Conservation (phyloP, 1,140 invertebrate species). For the Drosophila quadrilineata region DNA sequence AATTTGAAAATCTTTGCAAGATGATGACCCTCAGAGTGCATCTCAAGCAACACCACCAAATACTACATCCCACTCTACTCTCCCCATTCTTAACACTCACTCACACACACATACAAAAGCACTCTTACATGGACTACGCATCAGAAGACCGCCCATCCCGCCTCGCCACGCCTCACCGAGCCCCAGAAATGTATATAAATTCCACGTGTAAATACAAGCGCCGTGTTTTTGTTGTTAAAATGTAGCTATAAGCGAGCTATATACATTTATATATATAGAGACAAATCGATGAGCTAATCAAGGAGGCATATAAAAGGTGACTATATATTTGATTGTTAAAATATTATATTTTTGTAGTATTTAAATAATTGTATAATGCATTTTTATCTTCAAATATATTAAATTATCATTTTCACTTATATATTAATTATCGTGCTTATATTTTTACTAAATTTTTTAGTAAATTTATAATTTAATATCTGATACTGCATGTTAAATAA, state of each 20-base stretch:
- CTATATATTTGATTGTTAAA: not conserved
- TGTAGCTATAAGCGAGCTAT: conserved; percentile 69
- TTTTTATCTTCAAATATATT: too few species aligned
- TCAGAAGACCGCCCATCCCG: not conserved
- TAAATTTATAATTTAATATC: too few species aligned
- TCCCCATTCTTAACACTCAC: not conserved
- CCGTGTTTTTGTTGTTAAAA: conserved; percentile 62
- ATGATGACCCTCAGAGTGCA: not conserved
- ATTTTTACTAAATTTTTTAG: too few species aligned
- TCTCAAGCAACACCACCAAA: not conserved
- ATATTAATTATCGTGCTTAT: too few species aligned
- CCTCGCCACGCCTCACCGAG: not conserved
- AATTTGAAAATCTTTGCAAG: conserved; percentile 26
- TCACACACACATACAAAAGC: not conserved
- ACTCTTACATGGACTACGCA: too few species aligned
- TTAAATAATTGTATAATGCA: too few species aligned
- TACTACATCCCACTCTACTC: not conserved
- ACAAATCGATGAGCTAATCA: too few species aligned
- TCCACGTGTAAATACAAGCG: conserved; percentile 71
- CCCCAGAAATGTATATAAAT: conserved; percentile 68
- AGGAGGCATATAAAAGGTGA: conserved; percentile 70
- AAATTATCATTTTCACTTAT: too few species aligned
- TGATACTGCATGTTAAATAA: too few species aligned
- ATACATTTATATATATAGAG: conserved; percentile 63
- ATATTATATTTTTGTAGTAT: not conserved